Base-by-base conservation (phyloP, 2,797 vertebrate genomes). In the Takifugu rubripes region DNA sequence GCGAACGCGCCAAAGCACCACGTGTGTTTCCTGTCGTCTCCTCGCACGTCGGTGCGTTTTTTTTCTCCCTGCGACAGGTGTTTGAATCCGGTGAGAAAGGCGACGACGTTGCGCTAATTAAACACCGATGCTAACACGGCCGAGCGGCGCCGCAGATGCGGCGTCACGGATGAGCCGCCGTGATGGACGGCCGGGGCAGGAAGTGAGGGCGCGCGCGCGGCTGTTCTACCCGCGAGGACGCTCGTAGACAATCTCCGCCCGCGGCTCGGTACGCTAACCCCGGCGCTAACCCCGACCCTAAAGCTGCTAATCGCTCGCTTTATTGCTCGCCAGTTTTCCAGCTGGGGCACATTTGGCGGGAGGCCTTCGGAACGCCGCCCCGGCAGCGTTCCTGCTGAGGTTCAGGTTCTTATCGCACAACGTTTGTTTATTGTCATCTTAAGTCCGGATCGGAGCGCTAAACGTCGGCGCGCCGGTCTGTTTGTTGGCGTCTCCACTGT, bases 131-230 rank as follows among this genome's bases (percentile, higher is more conserved):
- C 68, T 77, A 73, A 79, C 60, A 25, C 14, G 44, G 59, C 62
- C 76, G 59, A 60, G 63, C 71, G 53, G 24, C 21, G 59, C 21
- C 63, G 55, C 75, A 70, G 71, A 73, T 71, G 66, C 55, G 56
- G 7, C 44, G 64, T 67, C 71, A 75, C 54, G 70, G 64, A 65
- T 64, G 78, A 83, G 73, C 71, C 45, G 50, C 62, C 59, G 3
- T 77, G 78, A 74, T 64, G 54, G 71, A 81, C 49, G 47, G 16
- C 58, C 29, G 56, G 68, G 67, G 50, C 42, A 12, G 54, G 71
- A 75, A 56, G 61, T 48, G 64, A 75, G 77, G 67, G 53, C 66
- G 73, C 68, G 54, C 53, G 44, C 16, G 21, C 21, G 21, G 21
- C 21, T 21, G 21, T 21, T 21, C 21, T 21, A 21, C 21, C 21